Evolutionary conservation across 2,113 vertebrate genomes (phyloP), one percentile per base, ranked within the genome.

Genomic region (Myanophis thanlyinensis): DNA sequence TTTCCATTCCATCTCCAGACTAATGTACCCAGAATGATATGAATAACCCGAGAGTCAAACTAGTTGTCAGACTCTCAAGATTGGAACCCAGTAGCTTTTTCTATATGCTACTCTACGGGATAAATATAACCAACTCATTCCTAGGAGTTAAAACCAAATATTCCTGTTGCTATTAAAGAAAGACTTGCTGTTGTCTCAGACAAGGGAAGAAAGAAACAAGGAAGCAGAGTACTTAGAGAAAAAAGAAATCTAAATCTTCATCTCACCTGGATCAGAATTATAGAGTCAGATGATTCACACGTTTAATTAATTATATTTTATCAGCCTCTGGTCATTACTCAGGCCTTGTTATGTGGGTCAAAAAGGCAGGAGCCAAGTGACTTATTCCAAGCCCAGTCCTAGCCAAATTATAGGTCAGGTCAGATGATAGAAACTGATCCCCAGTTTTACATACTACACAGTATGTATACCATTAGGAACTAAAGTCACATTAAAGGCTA

Each of bases 31-130:
- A 89, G 27, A 94, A 95, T 95, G 86, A 95, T 85, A 94, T 94
- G 96, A 93, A 95, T 93, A 91, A 56, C 86, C 89, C 46, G 93
- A 94, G 89, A 93, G 89, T 87, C 89, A 93, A 9, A 54, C 51
- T 12, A 52, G 91, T 18, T 91, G 23, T 0, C 0, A 48, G 90
- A 92, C 91, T 94, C 95, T 90, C 93, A 91, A 67, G 92, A 93
- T 87, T 23, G 11, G 67, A 73, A 54, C 8, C 67, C 48, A 44
- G 46, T 22, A 22, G 27, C 46, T 84, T 48, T 10, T 89, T 59
- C 9, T 52, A 59, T 73, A 18, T 0, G 0, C 85, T 90, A 94
- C 80, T 80, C 67, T 89, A 89, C 87, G 91, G 62, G 62, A 5
- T 47, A 87, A 59, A 46, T 52, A 22, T 92, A 88, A 47, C 93